phyloP scores from a whole-genome alignment of 2,888 invertebrate genomes.

The Drosophila mimetica region DNA sequence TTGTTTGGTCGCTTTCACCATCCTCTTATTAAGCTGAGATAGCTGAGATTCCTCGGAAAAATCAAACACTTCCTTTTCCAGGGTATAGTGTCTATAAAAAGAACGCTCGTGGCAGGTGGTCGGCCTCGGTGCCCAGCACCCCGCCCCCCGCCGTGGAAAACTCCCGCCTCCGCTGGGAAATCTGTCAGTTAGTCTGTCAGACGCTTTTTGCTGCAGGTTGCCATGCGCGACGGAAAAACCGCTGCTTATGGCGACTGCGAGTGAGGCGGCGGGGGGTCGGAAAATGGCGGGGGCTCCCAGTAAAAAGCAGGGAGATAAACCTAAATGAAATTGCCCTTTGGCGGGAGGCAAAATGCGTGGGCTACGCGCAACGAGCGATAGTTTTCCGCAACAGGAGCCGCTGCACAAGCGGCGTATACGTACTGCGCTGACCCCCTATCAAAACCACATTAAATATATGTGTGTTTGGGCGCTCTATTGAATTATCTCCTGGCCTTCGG shows the following conservation, averaged over 20 bases:
- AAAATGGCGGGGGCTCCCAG: not conserved
- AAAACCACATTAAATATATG: slow-evolving; percentile 7
- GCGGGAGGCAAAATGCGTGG: not conserved
- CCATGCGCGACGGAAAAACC: slow-evolving; percentile 34
- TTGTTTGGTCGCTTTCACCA: too few relatives aligned
- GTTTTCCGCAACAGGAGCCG: slow-evolving; percentile 12
- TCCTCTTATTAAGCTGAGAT: too few relatives aligned
- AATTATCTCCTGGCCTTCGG: slow-evolving; percentile 25
- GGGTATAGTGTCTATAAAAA: slow-evolving; percentile 20
- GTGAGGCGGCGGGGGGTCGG: not conserved
- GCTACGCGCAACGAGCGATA: slow-evolving; percentile 1
- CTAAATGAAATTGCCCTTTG: slow-evolving; percentile 32
- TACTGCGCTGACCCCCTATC: slow-evolving; percentile 1
- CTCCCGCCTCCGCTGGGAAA: not conserved
- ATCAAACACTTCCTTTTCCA: not conserved
- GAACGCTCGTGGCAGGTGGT: slow-evolving; percentile 25
- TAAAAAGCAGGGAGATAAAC: slow-evolving; percentile 8
- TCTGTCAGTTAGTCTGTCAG: slow-evolving; percentile 36
- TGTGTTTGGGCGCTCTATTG: slow-evolving; percentile 8
- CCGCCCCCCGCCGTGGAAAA: too few relatives aligned
- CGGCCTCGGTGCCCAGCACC: too few relatives aligned
- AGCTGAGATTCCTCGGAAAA: too few relatives aligned
- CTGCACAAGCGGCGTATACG: slow-evolving; percentile 31
- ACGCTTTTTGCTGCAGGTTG: slow-evolving; percentile 34
- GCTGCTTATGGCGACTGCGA: slow-evolving; percentile 28